phyloP scores from a whole-genome alignment of 2,888 invertebrate species.

The Coleophora deauratella region DNA sequence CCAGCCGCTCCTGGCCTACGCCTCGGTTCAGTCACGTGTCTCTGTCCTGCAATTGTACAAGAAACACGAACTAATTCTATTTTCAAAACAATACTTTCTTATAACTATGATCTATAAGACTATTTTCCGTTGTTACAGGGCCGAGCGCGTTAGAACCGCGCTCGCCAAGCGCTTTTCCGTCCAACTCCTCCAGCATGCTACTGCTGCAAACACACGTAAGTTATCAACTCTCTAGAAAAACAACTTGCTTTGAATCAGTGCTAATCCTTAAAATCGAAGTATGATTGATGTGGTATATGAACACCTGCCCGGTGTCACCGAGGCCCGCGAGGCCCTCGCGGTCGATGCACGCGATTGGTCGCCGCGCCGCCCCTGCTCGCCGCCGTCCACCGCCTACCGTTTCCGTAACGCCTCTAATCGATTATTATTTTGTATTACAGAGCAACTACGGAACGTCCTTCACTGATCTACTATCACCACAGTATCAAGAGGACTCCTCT shows the following conservation, averaged over 20 bases:
- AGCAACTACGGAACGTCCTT: constrained; percentile 86
- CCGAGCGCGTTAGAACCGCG: constrained; percentile 73
- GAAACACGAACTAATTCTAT: no score
- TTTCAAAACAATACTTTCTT: no score
- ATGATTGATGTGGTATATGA: constrained; percentile 18
- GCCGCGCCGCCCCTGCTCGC: constrained; percentile 49
- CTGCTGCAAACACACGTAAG: constrained; percentile 93
- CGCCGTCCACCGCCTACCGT: constrained; percentile 50
- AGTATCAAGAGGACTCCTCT: constrained; percentile 82
- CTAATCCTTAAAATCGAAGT: no score
- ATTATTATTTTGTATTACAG: constrained; percentile 67
- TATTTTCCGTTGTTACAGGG: constrained; percentile 60
- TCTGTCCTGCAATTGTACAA: constrained; percentile 23
- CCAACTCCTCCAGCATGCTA: constrained; percentile 89
- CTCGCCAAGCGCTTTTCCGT: constrained; percentile 72
- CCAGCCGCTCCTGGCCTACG: constrained; percentile 39
- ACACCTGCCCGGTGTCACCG: constrained; percentile 34
- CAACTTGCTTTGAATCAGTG: not conserved
- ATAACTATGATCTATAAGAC: constrained; percentile 1
- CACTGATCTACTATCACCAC: constrained; percentile 83
- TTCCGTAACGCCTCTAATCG: constrained; percentile 48
- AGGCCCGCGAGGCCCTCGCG: constrained; percentile 26
- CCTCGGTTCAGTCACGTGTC: constrained; percentile 23
- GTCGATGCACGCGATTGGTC: constrained; percentile 43
- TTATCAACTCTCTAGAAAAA: constrained; percentile 13